Evolutionary conservation across 2,797 vertebrate species (phyloP).

Genomic region (Bryconaethiops microstoma): DNA sequence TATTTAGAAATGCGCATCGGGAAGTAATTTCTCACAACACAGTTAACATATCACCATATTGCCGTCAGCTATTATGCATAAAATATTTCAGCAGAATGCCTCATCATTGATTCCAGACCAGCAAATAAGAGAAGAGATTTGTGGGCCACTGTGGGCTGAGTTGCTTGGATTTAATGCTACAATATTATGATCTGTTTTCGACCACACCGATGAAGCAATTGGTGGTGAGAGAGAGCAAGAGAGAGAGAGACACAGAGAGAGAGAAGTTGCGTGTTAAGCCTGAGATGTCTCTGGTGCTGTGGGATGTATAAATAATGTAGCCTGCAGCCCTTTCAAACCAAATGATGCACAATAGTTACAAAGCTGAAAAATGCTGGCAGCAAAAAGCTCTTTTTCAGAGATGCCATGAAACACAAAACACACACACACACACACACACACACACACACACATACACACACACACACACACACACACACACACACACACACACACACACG

Average conservation of each 20-base stretch:
- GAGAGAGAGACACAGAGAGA: constrained; percentile 8
- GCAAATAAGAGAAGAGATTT: background rate
- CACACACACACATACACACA: background rate
- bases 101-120: background rate
- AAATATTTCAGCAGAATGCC: background rate
- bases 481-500: too few species aligned
- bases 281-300: constrained; percentile 34
- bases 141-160: background rate
- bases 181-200: background rate
- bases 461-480: background rate
- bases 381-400: constrained; percentile 24
- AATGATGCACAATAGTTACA: constrained; percentile 39
- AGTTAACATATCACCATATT: background rate
- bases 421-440: constrained; percentile 2
- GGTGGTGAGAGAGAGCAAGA: background rate
- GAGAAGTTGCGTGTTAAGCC: constrained; percentile 34
- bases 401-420: constrained; percentile 7
- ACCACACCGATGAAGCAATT: background rate
- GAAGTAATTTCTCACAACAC: background rate
- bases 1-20: background rate
- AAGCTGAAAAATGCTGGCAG: constrained; percentile 44
- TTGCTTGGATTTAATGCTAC: background rate
- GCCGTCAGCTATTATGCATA: background rate
- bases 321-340: constrained; percentile 43
- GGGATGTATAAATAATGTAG: constrained; percentile 46